Evolutionary conservation across 2,888 invertebrate species (phyloP), one percentile per base, ranked within the genome.

Genomic region (Tipula helvola): DNA sequence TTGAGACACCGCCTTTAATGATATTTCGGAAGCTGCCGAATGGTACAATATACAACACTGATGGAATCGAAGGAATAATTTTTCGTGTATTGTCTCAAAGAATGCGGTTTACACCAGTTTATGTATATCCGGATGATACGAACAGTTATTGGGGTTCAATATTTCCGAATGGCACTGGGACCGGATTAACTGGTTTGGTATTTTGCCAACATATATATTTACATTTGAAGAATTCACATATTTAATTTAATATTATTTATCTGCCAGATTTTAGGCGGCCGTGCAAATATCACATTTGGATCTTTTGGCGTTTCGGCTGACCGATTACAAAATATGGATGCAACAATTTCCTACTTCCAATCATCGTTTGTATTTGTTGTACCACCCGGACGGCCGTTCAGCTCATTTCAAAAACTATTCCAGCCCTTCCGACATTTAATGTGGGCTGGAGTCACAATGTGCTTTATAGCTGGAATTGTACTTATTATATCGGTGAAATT

Each of bases 61-160:
- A 86, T 0, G 91, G 91, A 1, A 88, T 90, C 41, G 91, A 91
- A 44, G 90, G 90, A 0, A 89, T 89, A 5, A 86, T 90, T 5
- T 87, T 91, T 3, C 89, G 89, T 41, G 0, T 88, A 7, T 86
- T 90, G 52, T 88, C 90, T 3, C 87, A 84, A 7, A 85, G 87
- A 0, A 71, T 91, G n/a, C 88, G 89, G 18, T 90, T 91, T 83
- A 89, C 88, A 0, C 88, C 90, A 0, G n/a, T 87, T 0, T 86
- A 90, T 28, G 28, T 88, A 12, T 88, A 88, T 10, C 87, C 88
- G 10, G 87, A 89, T 12, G n/a, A 52, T 12, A 1, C 36, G 8
- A 85, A 88, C 83, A 87, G 88, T 39, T 12, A 18, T 12, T 88
- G 89, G 2, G 89, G 89, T 0, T 87, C 83, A 12, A 83, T 88